Evolutionary conservation across 1,140 invertebrate species (phyloP).

Genomic region (Zophobas atratus): DNA sequence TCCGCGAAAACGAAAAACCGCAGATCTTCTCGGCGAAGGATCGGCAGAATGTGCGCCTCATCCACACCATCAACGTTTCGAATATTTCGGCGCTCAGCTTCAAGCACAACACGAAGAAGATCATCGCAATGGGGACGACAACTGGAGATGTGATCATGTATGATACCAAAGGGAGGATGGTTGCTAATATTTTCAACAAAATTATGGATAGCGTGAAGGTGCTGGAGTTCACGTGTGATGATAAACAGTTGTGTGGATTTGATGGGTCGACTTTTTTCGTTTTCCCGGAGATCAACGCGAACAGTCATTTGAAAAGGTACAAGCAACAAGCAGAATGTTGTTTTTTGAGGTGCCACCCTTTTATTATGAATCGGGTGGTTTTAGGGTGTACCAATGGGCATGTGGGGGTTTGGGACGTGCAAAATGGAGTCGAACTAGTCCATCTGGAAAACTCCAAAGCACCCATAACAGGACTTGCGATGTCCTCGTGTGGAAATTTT

Average conservation of each 20-base stretch:
- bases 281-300: slow-evolving; percentile 15
- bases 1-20: slow-evolving; percentile 1
- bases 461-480: slow-evolving; percentile 53
- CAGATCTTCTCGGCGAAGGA: not conserved
- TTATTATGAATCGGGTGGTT: slow-evolving; percentile 34
- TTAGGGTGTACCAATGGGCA: slow-evolving; percentile 50
- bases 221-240: slow-evolving; percentile 53
- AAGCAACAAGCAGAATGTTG: slow-evolving; percentile 16
- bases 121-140: slow-evolving; percentile 50
- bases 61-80: slow-evolving; percentile 27
- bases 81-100: slow-evolving; percentile 47
- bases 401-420: slow-evolving; percentile 55
- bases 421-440: slow-evolving; percentile 35
- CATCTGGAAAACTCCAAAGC: not conserved
- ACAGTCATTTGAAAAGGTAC: slow-evolving; percentile 29
- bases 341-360: slow-evolving; percentile 52
- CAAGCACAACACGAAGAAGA: slow-evolving; percentile 53
- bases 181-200: slow-evolving; percentile 50
- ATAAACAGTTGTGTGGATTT: slow-evolving; percentile 15
- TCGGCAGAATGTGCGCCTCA: not conserved
- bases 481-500: slow-evolving; percentile 50
- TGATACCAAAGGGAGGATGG: slow-evolving; percentile 56
- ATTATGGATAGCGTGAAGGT: slow-evolving; percentile 42
- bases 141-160: slow-evolving; percentile 55
- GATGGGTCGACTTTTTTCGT: slow-evolving; percentile 4